phyloP scores from a whole-genome alignment of 2,888 invertebrate species.

The Trimorus sp. region DNA sequence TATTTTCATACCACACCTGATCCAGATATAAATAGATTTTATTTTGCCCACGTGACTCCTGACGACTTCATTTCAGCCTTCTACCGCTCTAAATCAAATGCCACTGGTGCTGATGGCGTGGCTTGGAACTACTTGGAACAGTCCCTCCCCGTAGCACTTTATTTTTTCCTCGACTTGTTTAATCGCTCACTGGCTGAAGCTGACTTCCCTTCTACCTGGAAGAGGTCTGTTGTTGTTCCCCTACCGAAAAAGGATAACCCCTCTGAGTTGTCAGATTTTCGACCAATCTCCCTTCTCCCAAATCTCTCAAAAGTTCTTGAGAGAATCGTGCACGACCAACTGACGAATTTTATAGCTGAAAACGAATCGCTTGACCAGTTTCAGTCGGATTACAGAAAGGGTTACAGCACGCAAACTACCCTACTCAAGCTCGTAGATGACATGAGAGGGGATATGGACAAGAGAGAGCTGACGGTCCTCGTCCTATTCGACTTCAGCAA shows the following conservation, averaged over 20 bases:
- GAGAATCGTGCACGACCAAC: constrained; percentile 8
- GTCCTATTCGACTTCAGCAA: constrained; percentile 13
- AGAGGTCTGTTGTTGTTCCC: constrained; percentile 11
- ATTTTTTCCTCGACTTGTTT: not conserved
- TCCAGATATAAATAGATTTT: not conserved
- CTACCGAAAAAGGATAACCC: not conserved
- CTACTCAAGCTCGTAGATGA: not conserved
- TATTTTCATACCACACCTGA: not conserved
- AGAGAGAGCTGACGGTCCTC: not conserved
- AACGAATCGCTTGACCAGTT: not conserved
- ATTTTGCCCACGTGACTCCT: not conserved
- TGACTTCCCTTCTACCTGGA: not conserved
- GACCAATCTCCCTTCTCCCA: constrained; percentile 6
- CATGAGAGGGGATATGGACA: not conserved
- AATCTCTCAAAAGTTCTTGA: constrained; percentile 4
- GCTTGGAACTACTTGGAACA: not conserved
- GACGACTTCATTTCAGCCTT: not conserved
- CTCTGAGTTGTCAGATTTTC: not conserved
- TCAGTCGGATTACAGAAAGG: constrained; percentile 8
- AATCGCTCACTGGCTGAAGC: not conserved
- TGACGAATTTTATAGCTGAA: not conserved
- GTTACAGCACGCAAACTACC: constrained; percentile 9
- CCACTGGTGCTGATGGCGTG: not conserved
- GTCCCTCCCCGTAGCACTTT: not conserved
- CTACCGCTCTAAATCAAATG: not conserved